Evolutionary conservation across 2,888 invertebrate species (phyloP), one percentile per base, ranked within the genome.

Genomic region (Lasioglossum villosulum): DNA sequence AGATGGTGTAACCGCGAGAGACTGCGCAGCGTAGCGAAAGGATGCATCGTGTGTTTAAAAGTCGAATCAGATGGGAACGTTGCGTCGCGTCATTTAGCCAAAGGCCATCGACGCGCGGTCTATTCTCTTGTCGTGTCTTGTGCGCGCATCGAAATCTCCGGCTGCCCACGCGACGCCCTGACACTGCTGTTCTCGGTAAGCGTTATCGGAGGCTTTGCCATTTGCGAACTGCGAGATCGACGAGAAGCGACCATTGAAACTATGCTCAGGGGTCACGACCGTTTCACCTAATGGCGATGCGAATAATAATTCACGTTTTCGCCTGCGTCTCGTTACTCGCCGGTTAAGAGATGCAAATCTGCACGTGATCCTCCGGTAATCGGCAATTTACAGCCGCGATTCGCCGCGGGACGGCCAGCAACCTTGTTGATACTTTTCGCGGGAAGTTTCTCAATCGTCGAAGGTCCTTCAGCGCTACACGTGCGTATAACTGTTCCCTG

Each of bases 161-260:
- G 27, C 52, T 63, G 75, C 52, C 81, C 48, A 45, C 75, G 52
- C 68, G n/a, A 12, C 37, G 68, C n/a, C 23, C 16, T 30, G 30
- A 63, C 63, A 6, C 30, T 39, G 42, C 42, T n/a, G 34, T 73
- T 34, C 34, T 30, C 79, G 34, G 6, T 34, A 1, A 23, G 56
- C 27, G 27, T 70, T 74, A 23, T 52, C 39, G 16, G 34, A 48
- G 39, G 45, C 39, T 19, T 34, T 34, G 52, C 79, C 72, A 84
- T 71, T 77, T 73, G 72, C 82, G 86, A 86, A 85, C 86, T 86
- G 84, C 83, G 82, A 86, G 82, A 90, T 88, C 84, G 82, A 89
- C 56, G 85, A 83, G 39, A 73, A 86, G 39, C 82, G 59, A 63
- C 45, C 56, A 78, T 27, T 87, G 63, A 78, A 72, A 81, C 68